Conservation (phyloP, 2,797 vertebrate species). For the Ibycter americanus region DNA sequence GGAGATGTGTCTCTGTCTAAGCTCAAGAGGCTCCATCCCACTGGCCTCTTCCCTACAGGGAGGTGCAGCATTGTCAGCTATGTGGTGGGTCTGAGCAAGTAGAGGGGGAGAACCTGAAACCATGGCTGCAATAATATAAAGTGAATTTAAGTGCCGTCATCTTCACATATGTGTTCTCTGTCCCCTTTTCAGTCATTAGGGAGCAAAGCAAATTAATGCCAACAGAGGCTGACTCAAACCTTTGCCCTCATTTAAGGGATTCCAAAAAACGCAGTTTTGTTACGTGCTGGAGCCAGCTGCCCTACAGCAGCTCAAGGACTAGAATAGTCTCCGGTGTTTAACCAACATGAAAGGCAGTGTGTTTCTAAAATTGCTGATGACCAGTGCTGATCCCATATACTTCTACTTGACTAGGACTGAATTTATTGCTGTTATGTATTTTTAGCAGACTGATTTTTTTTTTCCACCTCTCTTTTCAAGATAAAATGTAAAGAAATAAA, state of each 20-base stretch:
- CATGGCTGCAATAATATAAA: not conserved
- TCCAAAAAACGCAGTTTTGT: not conserved
- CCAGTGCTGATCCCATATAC: not conserved
- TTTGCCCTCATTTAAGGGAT: slow-evolving; percentile 58
- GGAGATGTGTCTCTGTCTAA: not conserved
- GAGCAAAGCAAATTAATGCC: slow-evolving; percentile 56
- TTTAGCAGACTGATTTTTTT: not conserved
- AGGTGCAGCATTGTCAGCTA: not conserved
- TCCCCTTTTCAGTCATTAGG: slow-evolving; percentile 35
- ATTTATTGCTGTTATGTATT: not conserved
- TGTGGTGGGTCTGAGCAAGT: not conserved
- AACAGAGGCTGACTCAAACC: slow-evolving; percentile 49
- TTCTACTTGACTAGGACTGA: not conserved
- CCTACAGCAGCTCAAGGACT: slow-evolving; percentile 41
- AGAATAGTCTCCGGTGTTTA: not conserved
- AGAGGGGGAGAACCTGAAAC: not conserved
- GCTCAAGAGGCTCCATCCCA: not conserved
- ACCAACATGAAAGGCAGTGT: not conserved
- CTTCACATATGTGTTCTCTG: not conserved
- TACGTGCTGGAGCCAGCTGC: slow-evolving; percentile 33
- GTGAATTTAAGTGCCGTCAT: not conserved
- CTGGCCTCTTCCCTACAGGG: not conserved
- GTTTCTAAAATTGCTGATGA: not conserved
- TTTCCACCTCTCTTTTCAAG: not conserved
- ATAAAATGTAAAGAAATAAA: not conserved